These are phyloP conservation scores for Oxygymnocypris stewartii DNA, from an alignment of 2,113 vertebrate genomes.

Conservation along the genomic window DNA sequence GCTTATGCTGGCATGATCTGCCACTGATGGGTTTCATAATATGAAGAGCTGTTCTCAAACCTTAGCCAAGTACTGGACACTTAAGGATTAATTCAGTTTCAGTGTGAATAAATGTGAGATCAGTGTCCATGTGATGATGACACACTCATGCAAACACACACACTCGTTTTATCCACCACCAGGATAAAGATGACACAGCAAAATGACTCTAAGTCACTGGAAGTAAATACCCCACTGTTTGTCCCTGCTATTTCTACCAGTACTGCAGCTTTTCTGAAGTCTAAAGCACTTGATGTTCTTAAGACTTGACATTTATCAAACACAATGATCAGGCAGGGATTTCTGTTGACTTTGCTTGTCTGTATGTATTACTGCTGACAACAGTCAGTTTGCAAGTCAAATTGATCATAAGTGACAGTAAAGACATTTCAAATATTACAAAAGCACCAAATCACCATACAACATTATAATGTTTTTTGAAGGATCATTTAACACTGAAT, in stretches of 20 bases:
- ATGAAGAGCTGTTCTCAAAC: slow-evolving; percentile 9
- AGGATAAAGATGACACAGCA: slow-evolving; percentile 40
- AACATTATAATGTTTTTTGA: background rate
- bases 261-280: background rate
- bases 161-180: slow-evolving; percentile 9
- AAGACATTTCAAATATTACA: background rate
- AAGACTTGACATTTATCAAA: background rate
- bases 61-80: background rate
- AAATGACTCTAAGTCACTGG: background rate
- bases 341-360: slow-evolving; percentile 6
- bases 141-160: slow-evolving; percentile 12
- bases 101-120: slow-evolving; percentile 37
- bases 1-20: background rate
- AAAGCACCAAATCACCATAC: background rate
- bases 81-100: slow-evolving; percentile 35
- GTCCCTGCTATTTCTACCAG: background rate
- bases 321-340: background rate
- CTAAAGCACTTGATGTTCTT: background rate
- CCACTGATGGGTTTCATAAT: background rate
- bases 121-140: slow-evolving; percentile 19
- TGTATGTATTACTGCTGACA: slow-evolving; percentile 11
- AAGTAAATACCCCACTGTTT: background rate
- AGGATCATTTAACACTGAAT: background rate
- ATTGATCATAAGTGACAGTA: background rate
- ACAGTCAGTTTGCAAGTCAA: background rate